Evolutionary conservation across 2,888 invertebrate genomes (phyloP).

Genomic region (Drosophila recens): DNA sequence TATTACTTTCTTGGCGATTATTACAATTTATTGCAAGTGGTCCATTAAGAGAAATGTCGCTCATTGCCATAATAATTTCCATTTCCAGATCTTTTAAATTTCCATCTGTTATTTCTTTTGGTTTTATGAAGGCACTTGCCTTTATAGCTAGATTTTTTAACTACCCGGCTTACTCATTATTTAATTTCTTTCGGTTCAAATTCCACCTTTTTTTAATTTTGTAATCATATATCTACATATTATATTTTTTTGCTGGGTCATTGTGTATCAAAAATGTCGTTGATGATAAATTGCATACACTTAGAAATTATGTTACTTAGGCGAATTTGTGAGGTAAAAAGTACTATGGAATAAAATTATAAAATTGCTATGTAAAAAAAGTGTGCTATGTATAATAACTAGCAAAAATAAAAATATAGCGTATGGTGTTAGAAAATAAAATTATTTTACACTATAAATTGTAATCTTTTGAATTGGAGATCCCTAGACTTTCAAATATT

Average conservation of each 20-base stretch:
- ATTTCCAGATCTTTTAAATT: slow-evolving; percentile 15
- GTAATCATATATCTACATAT: slow-evolving; percentile 21
- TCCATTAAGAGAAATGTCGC: slow-evolving; percentile 44
- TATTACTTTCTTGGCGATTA: slow-evolving; percentile 30
- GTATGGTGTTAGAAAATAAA: too few species aligned
- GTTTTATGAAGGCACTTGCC: background rate
- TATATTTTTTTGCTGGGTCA: slow-evolving; percentile 22
- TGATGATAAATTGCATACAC: slow-evolving; percentile 23
- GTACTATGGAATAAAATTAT: background rate
- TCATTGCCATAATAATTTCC: background rate
- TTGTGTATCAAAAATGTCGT: slow-evolving; percentile 18
- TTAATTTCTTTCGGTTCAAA: slow-evolving; percentile 34
- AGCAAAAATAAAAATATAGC: too few species aligned
- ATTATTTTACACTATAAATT: background rate
- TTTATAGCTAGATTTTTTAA: slow-evolving; percentile 6
- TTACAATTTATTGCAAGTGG: slow-evolving; percentile 52
- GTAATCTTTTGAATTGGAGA: too few species aligned
- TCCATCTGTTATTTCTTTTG: slow-evolving; percentile 6
- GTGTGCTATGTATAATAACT: too few species aligned
- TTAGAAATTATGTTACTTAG: slow-evolving; percentile 6
- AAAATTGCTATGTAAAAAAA: too few species aligned
- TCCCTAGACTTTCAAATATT: too few species aligned
- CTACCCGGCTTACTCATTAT: background rate
- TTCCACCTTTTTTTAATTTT: slow-evolving; percentile 18
- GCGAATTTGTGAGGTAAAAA: background rate